Evolutionary conservation across 2,113 vertebrate species (phyloP).

Genomic region (Stictonetta naevosa): DNA sequence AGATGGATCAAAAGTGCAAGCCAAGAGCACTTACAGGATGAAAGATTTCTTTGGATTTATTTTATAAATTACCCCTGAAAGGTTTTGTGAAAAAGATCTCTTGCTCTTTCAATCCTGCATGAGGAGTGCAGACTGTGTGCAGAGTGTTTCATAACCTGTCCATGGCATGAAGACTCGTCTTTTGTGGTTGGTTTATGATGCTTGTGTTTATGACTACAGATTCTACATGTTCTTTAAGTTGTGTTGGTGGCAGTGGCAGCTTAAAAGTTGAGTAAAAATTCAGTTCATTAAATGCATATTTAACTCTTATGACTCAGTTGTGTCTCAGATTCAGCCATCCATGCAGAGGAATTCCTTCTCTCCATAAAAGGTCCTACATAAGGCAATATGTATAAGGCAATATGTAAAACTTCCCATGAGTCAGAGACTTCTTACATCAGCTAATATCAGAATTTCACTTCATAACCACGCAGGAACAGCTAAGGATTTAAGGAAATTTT

Average conservation of each 20-base stretch:
- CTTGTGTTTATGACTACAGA: neutral
- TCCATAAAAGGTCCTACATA: neutral
- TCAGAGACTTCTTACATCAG: rapidly evolving
- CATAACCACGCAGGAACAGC: neutral
- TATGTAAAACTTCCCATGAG: neutral
- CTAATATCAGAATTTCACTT: neutral
- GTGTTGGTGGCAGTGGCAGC: neutral
- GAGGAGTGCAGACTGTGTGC: neutral
- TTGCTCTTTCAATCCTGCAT: neutral
- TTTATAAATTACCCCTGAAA: neutral
- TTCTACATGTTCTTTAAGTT: neutral
- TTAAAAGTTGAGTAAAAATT: neutral
- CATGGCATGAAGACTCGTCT: neutral
- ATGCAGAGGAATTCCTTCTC: neutral
- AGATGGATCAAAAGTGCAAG: neutral
- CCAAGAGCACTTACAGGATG: neutral
- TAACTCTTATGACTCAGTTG: neutral
- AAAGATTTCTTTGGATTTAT: neutral
- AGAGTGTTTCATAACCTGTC: neutral
- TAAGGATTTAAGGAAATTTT: neutral
- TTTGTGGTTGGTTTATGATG: neutral
- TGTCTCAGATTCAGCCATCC: neutral
- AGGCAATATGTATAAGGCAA: neutral
- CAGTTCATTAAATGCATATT: neutral
- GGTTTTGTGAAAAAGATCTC: neutral